Conservation (phyloP, 2,888 invertebrate species). For the Dusona sp. region DNA sequence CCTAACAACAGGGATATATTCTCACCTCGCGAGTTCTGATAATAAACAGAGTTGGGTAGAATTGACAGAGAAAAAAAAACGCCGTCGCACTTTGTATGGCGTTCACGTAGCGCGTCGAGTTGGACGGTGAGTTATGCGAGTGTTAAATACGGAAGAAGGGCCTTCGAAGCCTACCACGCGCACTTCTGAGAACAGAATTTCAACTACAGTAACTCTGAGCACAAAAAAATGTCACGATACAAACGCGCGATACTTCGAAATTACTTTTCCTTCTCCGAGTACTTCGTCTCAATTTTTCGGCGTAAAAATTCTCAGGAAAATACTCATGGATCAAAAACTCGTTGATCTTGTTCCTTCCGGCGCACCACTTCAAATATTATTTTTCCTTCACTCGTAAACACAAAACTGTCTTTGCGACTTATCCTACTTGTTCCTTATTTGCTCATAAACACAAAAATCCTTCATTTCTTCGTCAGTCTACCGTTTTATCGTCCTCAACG, state of each 20-base stretch:
- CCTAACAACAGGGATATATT: slow-evolving; percentile 46
- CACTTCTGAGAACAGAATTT: slow-evolving; percentile 31
- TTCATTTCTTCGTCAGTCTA: neutral
- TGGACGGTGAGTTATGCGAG: slow-evolving; percentile 52
- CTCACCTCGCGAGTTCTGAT: slow-evolving; percentile 56
- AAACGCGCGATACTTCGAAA: slow-evolving; percentile 22
- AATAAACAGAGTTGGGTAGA: slow-evolving; percentile 43
- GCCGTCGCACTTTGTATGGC: slow-evolving; percentile 54
- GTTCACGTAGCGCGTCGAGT: slow-evolving; percentile 59
- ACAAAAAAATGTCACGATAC: slow-evolving; percentile 60
- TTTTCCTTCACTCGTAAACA: slow-evolving; percentile 14
- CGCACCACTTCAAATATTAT: slow-evolving; percentile 20
- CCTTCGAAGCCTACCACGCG: slow-evolving; percentile 11
- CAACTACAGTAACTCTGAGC: slow-evolving; percentile 30
- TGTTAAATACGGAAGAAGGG: slow-evolving; percentile 59
- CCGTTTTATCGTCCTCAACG: slow-evolving; percentile 19
- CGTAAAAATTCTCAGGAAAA: neutral
- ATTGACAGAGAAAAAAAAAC: slow-evolving; percentile 22
- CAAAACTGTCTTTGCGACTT: slow-evolving; percentile 30
- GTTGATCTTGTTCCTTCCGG: slow-evolving; percentile 27
- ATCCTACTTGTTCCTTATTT: slow-evolving; percentile 9
- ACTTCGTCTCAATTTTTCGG: slow-evolving; percentile 3
- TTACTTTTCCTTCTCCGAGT: slow-evolving; percentile 2
- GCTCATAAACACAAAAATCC: slow-evolving; percentile 28
- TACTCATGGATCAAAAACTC: slow-evolving; percentile 24